phyloP scores from a whole-genome alignment of 2,888 invertebrate genomes.

The Eupithecia vulgata region DNA sequence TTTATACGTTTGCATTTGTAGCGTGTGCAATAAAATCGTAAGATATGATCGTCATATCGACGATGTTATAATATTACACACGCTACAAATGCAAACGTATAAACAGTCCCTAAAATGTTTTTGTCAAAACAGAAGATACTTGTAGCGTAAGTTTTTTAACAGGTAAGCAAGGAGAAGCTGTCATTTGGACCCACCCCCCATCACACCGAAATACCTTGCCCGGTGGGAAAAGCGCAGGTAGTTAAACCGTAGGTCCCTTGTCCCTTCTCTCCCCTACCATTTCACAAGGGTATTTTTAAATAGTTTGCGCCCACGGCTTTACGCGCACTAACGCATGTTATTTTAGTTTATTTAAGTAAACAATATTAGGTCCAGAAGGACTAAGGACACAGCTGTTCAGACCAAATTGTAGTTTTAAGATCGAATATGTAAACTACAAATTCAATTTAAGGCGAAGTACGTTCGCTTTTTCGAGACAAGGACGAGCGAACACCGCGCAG shows the following conservation, averaged over 20 bases:
- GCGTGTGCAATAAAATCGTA: too few species aligned
- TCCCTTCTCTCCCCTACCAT: slow-evolving; percentile 12
- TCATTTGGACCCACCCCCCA: slow-evolving; percentile 3
- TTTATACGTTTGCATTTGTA: too few species aligned
- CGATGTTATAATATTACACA: too few species aligned
- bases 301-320: not conserved
- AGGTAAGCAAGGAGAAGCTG: slow-evolving; percentile 2
- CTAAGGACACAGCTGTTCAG: not conserved
- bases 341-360: not conserved
- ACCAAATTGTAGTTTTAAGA: not conserved
- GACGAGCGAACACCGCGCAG: too few species aligned
- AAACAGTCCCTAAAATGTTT: not conserved
- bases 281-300: slow-evolving; percentile 4
- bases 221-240: slow-evolving; percentile 7
- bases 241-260: slow-evolving; percentile 5
- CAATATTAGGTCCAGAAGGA: not conserved
- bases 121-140: not conserved
- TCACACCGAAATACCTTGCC: slow-evolving; percentile 2
- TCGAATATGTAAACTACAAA: too few species aligned
- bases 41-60: too few species aligned
- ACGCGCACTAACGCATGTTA: not conserved
- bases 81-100: too few species aligned
- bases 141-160: not conserved
- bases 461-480: too few species aligned
- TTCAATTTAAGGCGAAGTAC: too few species aligned